Percentiles rank a stretch among this genome's conserved stretches.
These are phyloP conservation scores for Drosophila grimshawi DNA, from an alignment of 1,140 invertebrate species.

Conservation along the genomic window DNA sequence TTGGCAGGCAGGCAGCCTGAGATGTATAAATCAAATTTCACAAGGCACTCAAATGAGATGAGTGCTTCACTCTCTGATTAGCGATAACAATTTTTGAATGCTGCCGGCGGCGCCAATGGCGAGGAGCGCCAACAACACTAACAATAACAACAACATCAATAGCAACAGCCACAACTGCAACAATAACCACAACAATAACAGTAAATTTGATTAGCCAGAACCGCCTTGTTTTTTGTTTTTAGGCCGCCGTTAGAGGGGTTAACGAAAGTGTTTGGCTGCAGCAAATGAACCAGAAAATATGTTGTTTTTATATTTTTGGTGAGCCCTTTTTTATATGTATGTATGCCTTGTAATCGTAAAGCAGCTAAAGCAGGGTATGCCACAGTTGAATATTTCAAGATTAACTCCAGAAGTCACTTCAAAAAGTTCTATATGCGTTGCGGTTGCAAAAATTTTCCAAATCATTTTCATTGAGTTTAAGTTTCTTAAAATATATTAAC, in stretches of 20 bases:
- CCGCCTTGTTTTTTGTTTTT: background rate
- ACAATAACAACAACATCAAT: conserved; percentile 9
- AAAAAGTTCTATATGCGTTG: no score
- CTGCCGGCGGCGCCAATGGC: conserved; percentile 21
- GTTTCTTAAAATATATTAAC: no score
- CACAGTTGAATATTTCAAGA: background rate
- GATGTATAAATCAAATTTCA: conserved; percentile 48
- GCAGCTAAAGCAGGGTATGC: background rate
- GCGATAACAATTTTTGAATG: conserved; percentile 33
- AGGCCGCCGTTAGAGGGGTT: background rate
- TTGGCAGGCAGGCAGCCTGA: background rate
- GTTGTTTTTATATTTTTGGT: background rate
- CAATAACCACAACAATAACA: conserved; percentile 4
- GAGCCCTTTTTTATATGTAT: background rate
- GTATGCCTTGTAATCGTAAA: background rate
- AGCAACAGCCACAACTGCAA: background rate
- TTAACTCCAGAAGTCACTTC: no score
- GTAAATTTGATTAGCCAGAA: conserved; percentile 50
- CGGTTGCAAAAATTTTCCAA: no score
- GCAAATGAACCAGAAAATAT: conserved; percentile 33
- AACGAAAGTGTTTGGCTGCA: conserved; percentile 45
- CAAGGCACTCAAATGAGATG: conserved; percentile 27
- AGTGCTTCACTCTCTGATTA: conserved; percentile 57
- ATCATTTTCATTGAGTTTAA: no score
- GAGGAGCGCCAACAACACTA: conserved; percentile 20